Conservation (phyloP, 2,113 vertebrate genomes). For the Corythoichthys intestinalis region DNA sequence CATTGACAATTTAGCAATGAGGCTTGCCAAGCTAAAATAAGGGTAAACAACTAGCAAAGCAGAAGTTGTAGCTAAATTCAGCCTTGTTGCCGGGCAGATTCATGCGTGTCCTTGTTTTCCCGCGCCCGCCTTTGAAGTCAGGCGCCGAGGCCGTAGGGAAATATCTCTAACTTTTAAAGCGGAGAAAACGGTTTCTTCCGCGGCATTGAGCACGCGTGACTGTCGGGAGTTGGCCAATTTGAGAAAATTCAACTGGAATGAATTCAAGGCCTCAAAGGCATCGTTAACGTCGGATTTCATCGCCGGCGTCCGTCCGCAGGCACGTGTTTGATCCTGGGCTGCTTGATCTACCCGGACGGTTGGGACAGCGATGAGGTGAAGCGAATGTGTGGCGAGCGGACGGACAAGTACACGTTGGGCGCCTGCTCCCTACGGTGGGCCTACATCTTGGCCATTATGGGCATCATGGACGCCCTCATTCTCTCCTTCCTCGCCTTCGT, state of each 20-base stretch:
- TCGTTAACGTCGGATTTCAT: not conserved
- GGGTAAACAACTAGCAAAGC: no score
- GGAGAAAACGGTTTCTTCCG: not conserved
- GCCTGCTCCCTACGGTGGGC: slow-evolving; percentile 83
- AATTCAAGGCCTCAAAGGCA: not conserved
- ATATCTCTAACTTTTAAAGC: not conserved
- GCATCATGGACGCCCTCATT: slow-evolving; percentile 90
- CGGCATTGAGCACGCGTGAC: not conserved
- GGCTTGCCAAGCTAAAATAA: not conserved
- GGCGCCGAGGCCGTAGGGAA: not conserved
- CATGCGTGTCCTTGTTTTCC: not conserved
- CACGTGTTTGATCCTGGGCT: slow-evolving; percentile 93
- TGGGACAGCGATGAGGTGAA: slow-evolving; percentile 99
- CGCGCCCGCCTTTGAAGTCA: not conserved
- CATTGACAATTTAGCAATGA: not conserved
- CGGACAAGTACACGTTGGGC: slow-evolving; percentile 96
- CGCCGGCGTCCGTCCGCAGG: slow-evolving; percentile 69
- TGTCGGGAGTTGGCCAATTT: not conserved
- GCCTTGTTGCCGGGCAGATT: not conserved
- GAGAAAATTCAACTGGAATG: not conserved
- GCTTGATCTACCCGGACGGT: slow-evolving; percentile 98
- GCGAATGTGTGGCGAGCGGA: slow-evolving; percentile 96
- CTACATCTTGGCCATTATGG: slow-evolving; percentile 98
- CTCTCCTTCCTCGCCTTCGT: slow-evolving; percentile 78
- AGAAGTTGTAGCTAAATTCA: not conserved